These are phyloP conservation scores for Eurois occulta DNA, from an alignment of 2,888 invertebrate species.

Conservation along the genomic window DNA sequence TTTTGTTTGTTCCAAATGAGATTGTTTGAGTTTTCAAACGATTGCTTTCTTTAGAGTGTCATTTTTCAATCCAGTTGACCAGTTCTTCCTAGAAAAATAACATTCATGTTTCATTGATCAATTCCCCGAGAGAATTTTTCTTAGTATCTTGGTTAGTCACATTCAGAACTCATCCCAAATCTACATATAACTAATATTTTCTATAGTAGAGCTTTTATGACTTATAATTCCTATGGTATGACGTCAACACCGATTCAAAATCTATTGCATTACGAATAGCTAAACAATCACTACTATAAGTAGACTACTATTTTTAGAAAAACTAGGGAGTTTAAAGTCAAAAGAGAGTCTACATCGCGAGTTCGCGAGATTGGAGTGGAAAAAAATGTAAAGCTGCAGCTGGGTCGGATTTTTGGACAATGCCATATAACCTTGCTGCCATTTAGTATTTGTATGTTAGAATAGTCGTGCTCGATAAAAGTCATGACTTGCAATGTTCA, in stretches of 20 bases:
- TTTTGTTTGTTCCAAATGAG: constrained; percentile 37
- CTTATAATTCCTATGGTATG: constrained; percentile 15
- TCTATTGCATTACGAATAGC: constrained; percentile 3
- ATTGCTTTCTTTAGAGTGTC: not conserved
- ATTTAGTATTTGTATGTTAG: constrained; percentile 12
- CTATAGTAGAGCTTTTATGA: constrained; percentile 3
- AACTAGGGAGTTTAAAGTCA: not conserved
- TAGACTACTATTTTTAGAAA: constrained; percentile 2
- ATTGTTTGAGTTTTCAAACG: constrained; percentile 15
- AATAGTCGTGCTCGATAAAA: constrained; percentile 19
- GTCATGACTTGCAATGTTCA: constrained; percentile 24
- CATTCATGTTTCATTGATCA: constrained; percentile 1
- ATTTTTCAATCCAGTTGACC: not conserved
- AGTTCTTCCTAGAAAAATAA: not conserved
- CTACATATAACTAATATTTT: not conserved
- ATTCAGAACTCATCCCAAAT: not conserved
- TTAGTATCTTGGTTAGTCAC: constrained; percentile 9
- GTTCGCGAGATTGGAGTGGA: not conserved
- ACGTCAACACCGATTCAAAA: constrained; percentile 19
- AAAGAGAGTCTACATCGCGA: not conserved
- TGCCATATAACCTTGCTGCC: not conserved
- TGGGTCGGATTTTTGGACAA: not conserved
- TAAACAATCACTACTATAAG: not conserved
- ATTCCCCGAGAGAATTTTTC: constrained; percentile 9
- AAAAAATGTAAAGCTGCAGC: not conserved